Evolutionary conservation across 2,113 vertebrate species (phyloP).

Genomic region (Stercorarius parasiticus): DNA sequence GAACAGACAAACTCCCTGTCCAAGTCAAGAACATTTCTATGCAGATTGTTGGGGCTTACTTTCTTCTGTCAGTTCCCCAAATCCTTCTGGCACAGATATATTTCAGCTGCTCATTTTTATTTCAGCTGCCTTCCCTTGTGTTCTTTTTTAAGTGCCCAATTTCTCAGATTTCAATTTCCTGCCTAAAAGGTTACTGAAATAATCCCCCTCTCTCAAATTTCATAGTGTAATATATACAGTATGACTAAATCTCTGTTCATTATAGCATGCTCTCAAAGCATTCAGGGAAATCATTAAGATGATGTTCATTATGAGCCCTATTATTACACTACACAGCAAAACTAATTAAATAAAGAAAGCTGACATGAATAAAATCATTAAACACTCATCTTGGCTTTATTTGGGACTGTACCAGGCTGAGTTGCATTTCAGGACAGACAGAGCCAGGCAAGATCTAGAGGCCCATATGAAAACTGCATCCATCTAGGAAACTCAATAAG

Average conservation of each 20-base stretch:
- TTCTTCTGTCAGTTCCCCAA: background rate
- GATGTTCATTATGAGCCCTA: conserved; percentile 52
- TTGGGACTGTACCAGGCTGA: background rate
- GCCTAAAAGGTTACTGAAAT: conserved; percentile 5
- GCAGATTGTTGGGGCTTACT: background rate
- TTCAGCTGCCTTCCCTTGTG: background rate
- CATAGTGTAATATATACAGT: background rate
- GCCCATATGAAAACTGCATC: background rate
- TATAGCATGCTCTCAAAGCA: background rate
- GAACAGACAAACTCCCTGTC: background rate
- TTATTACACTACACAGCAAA: conserved; percentile 62
- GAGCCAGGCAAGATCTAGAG: background rate
- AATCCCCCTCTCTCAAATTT: conserved; percentile 8
- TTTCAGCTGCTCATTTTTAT: background rate
- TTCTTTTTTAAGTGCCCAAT: background rate
- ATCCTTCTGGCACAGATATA: background rate
- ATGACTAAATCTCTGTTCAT: conserved; percentile 42
- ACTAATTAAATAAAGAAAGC: conserved; percentile 72
- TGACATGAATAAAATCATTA: conserved; percentile 59
- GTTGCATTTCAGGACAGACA: background rate
- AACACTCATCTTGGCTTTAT: conserved; percentile 44
- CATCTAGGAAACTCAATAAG: background rate
- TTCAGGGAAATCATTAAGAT: conserved; percentile 58
- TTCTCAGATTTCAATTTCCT: conserved; percentile 47
- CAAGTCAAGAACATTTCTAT: background rate